Conservation (phyloP, 2,113 vertebrate species). For the Malurus melanocephalus region DNA sequence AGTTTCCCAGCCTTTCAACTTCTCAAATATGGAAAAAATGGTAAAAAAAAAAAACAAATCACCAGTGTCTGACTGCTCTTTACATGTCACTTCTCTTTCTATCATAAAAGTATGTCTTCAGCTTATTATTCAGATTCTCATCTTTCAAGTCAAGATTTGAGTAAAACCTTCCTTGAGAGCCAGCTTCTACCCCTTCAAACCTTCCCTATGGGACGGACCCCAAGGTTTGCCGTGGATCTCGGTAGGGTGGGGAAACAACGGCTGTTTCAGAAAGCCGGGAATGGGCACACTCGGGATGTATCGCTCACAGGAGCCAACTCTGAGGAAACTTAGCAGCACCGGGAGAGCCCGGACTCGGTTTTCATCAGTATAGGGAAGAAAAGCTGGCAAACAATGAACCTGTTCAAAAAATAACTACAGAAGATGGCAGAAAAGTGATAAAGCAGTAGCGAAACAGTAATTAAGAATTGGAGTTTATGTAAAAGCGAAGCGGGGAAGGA, state of each 20-base stretch:
- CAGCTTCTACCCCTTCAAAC: fast-evolving
- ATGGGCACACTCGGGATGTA: fast-evolving
- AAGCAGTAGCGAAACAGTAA: not conserved
- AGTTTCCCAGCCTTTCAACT: not conserved
- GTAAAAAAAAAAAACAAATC: not conserved
- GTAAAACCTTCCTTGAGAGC: not conserved
- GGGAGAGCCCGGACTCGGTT: fast-evolving
- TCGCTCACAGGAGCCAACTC: fast-evolving
- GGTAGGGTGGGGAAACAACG: fast-evolving
- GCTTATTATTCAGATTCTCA: not conserved
- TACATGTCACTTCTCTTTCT: not conserved
- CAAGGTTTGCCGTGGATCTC: fast-evolving
- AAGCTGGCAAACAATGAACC: not conserved
- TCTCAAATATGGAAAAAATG: not conserved
- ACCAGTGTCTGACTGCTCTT: not conserved
- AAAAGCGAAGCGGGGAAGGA: too few species aligned
- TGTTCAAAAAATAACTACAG: not conserved
- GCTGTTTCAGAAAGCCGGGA: fast-evolving
- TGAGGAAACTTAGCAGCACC: fast-evolving
- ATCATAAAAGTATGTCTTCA: not conserved
- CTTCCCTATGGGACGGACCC: fast-evolving
- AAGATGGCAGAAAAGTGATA: fast-evolving
- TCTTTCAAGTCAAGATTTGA: not conserved
- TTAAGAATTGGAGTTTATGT: fast-evolving
- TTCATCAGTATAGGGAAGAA: fast-evolving